Base-by-base conservation (phyloP, 2,113 vertebrate genomes). In the Melanerpes aurifrons region DNA sequence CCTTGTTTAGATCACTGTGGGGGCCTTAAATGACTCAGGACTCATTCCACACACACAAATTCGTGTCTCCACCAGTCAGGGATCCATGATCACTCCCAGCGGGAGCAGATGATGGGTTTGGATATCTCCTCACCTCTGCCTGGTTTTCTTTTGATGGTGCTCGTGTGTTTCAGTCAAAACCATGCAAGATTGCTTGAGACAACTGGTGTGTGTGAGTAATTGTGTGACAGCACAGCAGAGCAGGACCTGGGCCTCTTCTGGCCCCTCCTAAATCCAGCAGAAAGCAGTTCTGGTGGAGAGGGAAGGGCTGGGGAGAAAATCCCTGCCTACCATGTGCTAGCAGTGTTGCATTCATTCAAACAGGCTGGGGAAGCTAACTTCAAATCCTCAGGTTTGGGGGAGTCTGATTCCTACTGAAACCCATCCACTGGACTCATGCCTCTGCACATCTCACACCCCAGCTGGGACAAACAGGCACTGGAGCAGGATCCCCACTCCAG, bases 361-460 rank as follows among this genome's bases (percentile, higher is more conserved):
- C 28, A 37, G 26, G 2, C 28, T 7, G 58, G 31, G 40, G 48
- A 70, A 75, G 37, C 37, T 19, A n/a, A 35, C 29, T 59, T 37
- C 24, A 69, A 13, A 31, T 21, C 32, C n/a, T 19, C 26, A 7
- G 14, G 10, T 40, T 69, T 40, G 32, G 28, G 45, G 45, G 7
- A 14, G 32, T 31, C 32, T 29, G 54, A 26, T 66, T 80, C 29
- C 19, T 50, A 2, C 25, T 8, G 63, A 59, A 66, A 26, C 37
- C 31, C 43, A 26, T 1, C 35, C 31, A 6, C 35, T 15, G 15
- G 13, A 9, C 15, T 26, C 21, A 2, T 0, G 0, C 5, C 15
- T 13, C 87, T 40, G 35, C 73, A 54, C 40, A 24, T 8, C 58
- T 32, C 8, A 1, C 8, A 9, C 4, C 43, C 31, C 75, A 32